These are phyloP conservation scores for Cremastobaeus sp. DNA, from an alignment of 2,888 invertebrate genomes.

Conservation along the genomic window DNA sequence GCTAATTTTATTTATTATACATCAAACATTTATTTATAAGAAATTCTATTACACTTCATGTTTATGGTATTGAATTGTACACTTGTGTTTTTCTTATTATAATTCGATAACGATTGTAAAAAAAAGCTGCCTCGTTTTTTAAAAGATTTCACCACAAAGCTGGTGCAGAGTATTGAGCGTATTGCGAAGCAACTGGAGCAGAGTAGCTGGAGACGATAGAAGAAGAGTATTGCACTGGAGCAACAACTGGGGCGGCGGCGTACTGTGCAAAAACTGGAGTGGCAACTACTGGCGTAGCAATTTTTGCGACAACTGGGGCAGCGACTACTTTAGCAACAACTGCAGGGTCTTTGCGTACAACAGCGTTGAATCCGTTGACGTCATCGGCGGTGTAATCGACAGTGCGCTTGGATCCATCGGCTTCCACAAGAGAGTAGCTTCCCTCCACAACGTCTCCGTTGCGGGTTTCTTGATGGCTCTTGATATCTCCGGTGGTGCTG, in stretches of 20 bases:
- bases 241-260: no score
- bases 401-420: not conserved
- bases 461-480: constrained; percentile 66
- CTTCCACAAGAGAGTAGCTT: constrained; percentile 52
- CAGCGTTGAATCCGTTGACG: no score
- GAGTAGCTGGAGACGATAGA: not conserved
- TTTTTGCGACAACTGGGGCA: not conserved
- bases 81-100: no score
- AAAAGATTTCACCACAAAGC: not conserved
- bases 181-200: constrained; percentile 1
- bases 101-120: no score
- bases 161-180: not conserved
- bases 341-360: not conserved
- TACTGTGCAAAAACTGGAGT: constrained; percentile 12
- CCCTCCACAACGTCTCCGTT: constrained; percentile 66
- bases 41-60: no score
- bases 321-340: not conserved
- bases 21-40: no score
- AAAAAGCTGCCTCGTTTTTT: no score
- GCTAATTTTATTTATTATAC: no score
- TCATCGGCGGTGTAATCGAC: constrained; percentile 4
- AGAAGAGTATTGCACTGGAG: no score
- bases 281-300: not conserved
- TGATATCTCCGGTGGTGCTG: constrained; percentile 65
- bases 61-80: no score